Base-by-base conservation (phyloP, 1,140 invertebrate genomes). In the Notospermus geniculatus region DNA sequence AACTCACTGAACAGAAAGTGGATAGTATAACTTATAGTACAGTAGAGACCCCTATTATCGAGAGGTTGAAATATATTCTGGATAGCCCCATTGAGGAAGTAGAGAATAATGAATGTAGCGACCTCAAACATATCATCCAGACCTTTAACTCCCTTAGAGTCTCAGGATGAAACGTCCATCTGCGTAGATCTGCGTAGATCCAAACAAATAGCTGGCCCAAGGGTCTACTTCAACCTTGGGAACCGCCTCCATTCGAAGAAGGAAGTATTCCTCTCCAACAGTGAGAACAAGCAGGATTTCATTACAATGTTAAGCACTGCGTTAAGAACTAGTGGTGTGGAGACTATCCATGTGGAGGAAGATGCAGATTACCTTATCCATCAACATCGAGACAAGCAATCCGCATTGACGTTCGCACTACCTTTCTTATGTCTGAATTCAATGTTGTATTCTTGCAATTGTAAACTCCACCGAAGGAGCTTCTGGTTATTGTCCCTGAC, bases 201-300 rank as follows among this genome's bases (percentile, higher is more conserved):
- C 2, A 30, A 30, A n/a, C 5, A 25, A n/a, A 30, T 55, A 4
- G 28, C 27, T 22, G 28, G 54, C 2, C 22, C 54, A 11, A 29
- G 7, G 9, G 54, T 55, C 28, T 7, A 25, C 7, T 55, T 55
- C 54, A 55, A 2, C 7, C 22, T 11, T 2, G 25, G 27, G 2
- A 55, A 23, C 9, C 7, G 2, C 7, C 22, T 55, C 2, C 2
- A 55, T 7, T 25, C 22, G 17, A 66, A 57, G 15, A 66, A 63
- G 52, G 62, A 55, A 19, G 25, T 30, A 7, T 68, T 66, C 39
- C 50, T 66, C 2, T 9, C 43, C 29, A 66, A 50, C 25, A 5
- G 4, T 4, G 46, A 50, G n/a, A 50, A 50, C n/a, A 50, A 50
- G n/a, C 46, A 50, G 46, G 25, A 4, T 7, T 50, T 50, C 25